These are phyloP conservation scores for Alligator mississippiensis DNA, from an alignment of 2,113 vertebrate genomes.

Conservation along the genomic window DNA sequence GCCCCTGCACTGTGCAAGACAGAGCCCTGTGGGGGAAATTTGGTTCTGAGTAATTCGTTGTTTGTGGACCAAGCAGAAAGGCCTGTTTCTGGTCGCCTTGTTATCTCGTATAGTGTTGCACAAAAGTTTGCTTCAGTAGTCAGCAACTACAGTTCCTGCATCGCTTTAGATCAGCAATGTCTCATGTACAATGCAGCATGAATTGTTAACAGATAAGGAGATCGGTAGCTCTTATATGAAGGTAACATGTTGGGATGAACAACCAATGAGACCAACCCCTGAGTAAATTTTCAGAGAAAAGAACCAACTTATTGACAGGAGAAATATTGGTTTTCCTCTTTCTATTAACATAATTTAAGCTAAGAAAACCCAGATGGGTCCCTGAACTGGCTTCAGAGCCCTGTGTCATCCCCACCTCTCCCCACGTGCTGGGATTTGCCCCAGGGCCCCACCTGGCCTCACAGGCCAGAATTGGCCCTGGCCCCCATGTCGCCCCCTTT, in stretches of 20 bases:
- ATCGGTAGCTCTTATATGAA: background rate
- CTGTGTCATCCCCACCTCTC: too few relatives aligned
- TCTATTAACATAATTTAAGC: background rate
- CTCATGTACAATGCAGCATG: background rate
- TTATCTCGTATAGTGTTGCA: background rate
- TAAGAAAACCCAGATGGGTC: background rate
- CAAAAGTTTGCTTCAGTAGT: background rate
- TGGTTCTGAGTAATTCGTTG: background rate
- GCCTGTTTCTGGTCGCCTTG: background rate
- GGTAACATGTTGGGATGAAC: background rate
- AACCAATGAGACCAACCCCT: background rate
- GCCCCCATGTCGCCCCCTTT: too few relatives aligned
- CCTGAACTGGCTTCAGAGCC: too few relatives aligned
- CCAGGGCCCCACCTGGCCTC: too few relatives aligned
- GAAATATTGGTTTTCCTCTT: background rate
- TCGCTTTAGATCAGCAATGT: background rate
- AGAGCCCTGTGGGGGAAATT: background rate
- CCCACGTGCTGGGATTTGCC: background rate
- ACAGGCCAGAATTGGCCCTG: too few relatives aligned
- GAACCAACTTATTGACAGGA: background rate
- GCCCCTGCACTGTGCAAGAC: background rate
- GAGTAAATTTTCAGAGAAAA: background rate
- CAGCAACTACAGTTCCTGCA: background rate
- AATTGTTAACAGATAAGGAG: background rate
- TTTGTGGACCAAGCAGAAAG: background rate